phyloP scores from a whole-genome alignment of 1,140 invertebrate species.

The Phymorhynchus buccinoides region DNA sequence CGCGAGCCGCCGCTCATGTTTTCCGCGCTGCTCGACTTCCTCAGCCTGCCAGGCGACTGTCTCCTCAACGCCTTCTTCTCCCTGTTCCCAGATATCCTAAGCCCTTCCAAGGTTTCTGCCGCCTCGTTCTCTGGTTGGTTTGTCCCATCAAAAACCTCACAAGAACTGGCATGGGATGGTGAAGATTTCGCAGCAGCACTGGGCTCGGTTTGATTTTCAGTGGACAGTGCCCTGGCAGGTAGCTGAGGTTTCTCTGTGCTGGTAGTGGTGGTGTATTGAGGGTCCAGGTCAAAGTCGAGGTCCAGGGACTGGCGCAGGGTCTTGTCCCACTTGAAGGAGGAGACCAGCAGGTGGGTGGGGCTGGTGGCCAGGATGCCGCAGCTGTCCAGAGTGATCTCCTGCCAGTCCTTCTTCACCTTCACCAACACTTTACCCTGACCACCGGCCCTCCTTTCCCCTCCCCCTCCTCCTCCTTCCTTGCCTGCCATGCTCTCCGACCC shows the following conservation, averaged over 20 bases:
- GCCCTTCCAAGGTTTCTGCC: background rate
- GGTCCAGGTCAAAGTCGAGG: slow-evolving; percentile 3
- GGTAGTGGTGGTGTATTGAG: background rate
- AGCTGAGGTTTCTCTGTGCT: background rate
- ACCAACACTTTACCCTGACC: slow-evolving; percentile 5
- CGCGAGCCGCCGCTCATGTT: background rate
- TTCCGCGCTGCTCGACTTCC: slow-evolving; percentile 23
- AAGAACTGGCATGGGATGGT: background rate
- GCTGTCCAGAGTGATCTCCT: slow-evolving; percentile 60
- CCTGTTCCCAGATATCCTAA: background rate
- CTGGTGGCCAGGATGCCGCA: slow-evolving; percentile 64
- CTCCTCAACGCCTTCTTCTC: background rate
- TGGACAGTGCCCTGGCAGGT: background rate
- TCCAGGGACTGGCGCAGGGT: slow-evolving; percentile 17
- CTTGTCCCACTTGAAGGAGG: slow-evolving; percentile 44
- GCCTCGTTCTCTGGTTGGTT: background rate
- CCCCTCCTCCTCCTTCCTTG: slow-evolving; percentile 26
- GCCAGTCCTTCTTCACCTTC: slow-evolving; percentile 32
- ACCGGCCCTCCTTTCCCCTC: slow-evolving; percentile 20
- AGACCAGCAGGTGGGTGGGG: slow-evolving; percentile 49
- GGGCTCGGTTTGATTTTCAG: background rate
- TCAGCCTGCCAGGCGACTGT: background rate
- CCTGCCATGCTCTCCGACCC: background rate
- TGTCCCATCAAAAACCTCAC: background rate
- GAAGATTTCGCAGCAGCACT: background rate